Evolutionary conservation across 2,888 invertebrate genomes (phyloP).

Genomic region (Aleiodes alternator): DNA sequence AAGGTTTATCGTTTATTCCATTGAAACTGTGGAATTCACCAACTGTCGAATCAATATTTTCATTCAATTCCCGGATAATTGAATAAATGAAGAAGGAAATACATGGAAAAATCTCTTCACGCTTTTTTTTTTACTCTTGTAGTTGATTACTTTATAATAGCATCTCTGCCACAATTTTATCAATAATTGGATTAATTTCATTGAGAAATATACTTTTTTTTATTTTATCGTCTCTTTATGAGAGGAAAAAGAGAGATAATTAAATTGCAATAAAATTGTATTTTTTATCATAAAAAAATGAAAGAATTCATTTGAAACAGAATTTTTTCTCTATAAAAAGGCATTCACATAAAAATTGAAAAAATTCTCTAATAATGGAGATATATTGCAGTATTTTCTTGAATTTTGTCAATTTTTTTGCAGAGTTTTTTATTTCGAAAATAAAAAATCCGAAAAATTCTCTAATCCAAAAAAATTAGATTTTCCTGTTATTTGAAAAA

Average conservation of each 20-base stretch:
- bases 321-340: no score
- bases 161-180: not conserved
- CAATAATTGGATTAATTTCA: conserved; percentile 2
- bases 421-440: no score
- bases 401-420: no score
- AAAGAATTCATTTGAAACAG: no score
- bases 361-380: no score
- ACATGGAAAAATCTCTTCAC: conserved; percentile 44
- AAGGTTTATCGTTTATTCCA: conserved; percentile 29
- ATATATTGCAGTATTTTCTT: no score
- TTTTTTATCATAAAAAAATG: no score
- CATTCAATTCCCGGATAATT: conserved; percentile 63
- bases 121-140: not conserved
- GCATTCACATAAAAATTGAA: no score
- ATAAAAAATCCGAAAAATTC: no score
- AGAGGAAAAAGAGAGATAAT: not conserved
- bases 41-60: conserved; percentile 56
- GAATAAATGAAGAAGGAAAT: conserved; percentile 54
- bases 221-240: not conserved
- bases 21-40: conserved; percentile 37
- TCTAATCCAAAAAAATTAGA: no score
- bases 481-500: no score
- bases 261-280: not conserved
- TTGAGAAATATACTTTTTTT: not conserved
- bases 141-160: conserved; percentile 2